These are phyloP conservation scores for Otolemur crassicaudatus DNA, from an alignment of 2,797 vertebrate genomes.

Conservation along the genomic window DNA sequence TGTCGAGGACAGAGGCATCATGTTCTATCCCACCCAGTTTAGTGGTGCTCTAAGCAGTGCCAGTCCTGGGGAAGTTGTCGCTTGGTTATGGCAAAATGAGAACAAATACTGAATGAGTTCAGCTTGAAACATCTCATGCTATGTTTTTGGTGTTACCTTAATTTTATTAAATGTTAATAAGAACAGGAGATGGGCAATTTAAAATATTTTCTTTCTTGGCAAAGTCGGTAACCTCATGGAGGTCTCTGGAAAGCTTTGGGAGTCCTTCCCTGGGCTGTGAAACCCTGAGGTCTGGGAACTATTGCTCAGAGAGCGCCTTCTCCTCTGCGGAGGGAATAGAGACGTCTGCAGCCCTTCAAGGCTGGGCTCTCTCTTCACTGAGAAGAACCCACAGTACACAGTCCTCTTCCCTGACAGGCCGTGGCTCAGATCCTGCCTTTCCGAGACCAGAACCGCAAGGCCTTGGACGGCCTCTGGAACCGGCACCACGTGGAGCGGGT, in stretches of 20 bases:
- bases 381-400: background rate
- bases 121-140: background rate
- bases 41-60: background rate
- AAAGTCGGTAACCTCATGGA: background rate
- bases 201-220: conserved; percentile 1
- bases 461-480: conserved; percentile 95
- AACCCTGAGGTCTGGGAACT: background rate
- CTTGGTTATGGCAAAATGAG: background rate
- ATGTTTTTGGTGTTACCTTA: background rate
- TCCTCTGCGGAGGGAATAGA: background rate
- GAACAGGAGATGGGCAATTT: background rate
- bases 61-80: background rate
- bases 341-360: background rate
- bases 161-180: background rate
- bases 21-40: fast-evolving
- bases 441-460: conserved; percentile 92
- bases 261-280: background rate
- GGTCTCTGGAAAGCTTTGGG: background rate
- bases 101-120: background rate
- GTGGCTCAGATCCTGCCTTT: conserved; percentile 97
- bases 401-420: conserved; percentile 87
- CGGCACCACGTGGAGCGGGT: conserved; percentile 94
- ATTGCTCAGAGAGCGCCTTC: background rate
- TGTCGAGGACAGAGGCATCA: fast-evolving
- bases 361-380: background rate